These are phyloP conservation scores for Pelosia muscerda DNA, from an alignment of 2,888 invertebrate species.

Conservation along the genomic window DNA sequence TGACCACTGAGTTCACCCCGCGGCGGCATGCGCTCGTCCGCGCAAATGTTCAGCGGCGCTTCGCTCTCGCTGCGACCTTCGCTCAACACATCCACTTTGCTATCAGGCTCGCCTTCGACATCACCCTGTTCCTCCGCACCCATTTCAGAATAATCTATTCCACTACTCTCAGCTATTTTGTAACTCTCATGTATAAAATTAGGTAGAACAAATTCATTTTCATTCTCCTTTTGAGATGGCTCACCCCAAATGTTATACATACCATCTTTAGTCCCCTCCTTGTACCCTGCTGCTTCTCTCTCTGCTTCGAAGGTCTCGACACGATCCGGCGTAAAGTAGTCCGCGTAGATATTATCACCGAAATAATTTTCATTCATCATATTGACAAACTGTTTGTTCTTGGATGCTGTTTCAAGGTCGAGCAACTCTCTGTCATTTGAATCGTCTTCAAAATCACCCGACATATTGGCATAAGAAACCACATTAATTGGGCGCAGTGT, in stretches of 20 bases:
- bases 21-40: conserved; percentile 95
- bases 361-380: conserved; percentile 84
- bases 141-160: conserved; percentile 70
- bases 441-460: conserved; percentile 76
- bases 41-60: conserved; percentile 89
- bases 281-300: conserved; percentile 63
- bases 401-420: conserved; percentile 75
- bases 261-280: conserved; percentile 68
- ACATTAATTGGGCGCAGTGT: conserved; percentile 78
- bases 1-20: conserved; percentile 95
- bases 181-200: conserved; percentile 83
- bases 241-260: conserved; percentile 77
- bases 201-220: conserved; percentile 77
- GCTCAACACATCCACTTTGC: conserved; percentile 76
- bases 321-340: conserved; percentile 80
- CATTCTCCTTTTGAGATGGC: conserved; percentile 76
- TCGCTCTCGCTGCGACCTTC: conserved; percentile 72
- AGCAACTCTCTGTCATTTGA: conserved; percentile 76
- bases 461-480: conserved; percentile 74
- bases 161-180: conserved; percentile 75
- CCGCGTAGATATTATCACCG: conserved; percentile 82
- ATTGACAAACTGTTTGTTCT: conserved; percentile 80
- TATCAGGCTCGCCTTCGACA: conserved; percentile 65
- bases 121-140: conserved; percentile 54
- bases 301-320: conserved; percentile 76